phyloP scores from a whole-genome alignment of 1,140 invertebrate species.

The Drosophila pandora region DNA sequence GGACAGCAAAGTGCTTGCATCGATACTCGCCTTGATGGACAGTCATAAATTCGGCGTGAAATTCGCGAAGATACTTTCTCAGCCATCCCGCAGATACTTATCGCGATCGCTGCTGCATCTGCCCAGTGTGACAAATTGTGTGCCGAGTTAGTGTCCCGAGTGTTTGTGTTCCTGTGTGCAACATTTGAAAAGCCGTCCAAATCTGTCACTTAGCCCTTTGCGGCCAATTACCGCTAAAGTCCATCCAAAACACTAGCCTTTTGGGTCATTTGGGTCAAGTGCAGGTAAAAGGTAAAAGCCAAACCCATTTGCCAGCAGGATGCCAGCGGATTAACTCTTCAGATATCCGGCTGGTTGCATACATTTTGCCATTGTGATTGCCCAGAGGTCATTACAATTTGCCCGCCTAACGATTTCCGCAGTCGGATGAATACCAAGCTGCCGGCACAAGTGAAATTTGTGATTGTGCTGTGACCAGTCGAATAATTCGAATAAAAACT shows the following conservation, averaged over 20 bases:
- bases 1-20: conserved; percentile 70
- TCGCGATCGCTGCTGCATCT: conserved; percentile 28
- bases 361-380: conserved; percentile 19
- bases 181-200: conserved; percentile 37
- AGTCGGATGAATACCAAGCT: conserved; percentile 4
- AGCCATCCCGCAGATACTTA: conserved; percentile 43
- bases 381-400: conserved; percentile 19
- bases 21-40: conserved; percentile 67
- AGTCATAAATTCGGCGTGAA: conserved; percentile 62
- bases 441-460: conserved; percentile 26
- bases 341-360: conserved; percentile 28
- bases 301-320: conserved; percentile 32
- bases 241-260: conserved; percentile 22
- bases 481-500: neutral
- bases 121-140: conserved; percentile 39
- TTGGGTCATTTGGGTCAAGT: conserved; percentile 22
- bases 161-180: conserved; percentile 44
- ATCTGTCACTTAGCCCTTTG: conserved; percentile 31
- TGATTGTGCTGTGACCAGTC: conserved; percentile 37
- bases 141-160: conserved; percentile 3
- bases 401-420: conserved; percentile 28
- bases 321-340: conserved; percentile 60
- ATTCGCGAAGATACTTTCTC: conserved; percentile 51
- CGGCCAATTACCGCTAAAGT: conserved; percentile 47
- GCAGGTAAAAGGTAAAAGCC: conserved; percentile 39